Percentiles rank a stretch among this genome's conserved stretches.
Conservation (phyloP, 2,797 vertebrate species). For the Semotilus atromaculatus region DNA sequence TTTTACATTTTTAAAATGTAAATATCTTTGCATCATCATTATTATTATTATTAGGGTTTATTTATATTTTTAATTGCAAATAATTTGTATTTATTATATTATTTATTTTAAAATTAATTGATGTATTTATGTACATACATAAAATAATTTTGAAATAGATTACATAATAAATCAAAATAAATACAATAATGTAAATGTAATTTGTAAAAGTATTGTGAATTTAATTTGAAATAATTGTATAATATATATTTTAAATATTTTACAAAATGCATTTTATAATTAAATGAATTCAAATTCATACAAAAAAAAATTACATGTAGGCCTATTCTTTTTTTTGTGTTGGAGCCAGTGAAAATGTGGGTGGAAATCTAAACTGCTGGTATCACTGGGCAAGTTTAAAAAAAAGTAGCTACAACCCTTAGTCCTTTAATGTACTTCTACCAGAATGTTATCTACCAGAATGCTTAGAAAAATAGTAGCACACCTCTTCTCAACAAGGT, state of each 20-base stretch:
- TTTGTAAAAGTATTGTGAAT: neutral
- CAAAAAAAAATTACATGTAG: neutral
- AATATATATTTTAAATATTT: neutral
- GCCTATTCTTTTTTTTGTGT: neutral
- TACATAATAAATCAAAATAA: neutral
- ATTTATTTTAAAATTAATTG: neutral
- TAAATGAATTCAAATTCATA: neutral
- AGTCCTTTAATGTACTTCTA: neutral
- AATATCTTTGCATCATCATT: neutral
- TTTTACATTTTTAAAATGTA: neutral
- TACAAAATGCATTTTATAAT: neutral
- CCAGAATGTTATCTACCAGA: neutral
- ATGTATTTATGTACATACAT: neutral
- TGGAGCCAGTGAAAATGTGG: neutral
- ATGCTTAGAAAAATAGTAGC: neutral
- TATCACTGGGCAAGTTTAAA: neutral
- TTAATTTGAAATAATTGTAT: neutral
- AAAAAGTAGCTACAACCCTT: neutral
- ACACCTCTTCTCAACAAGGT: neutral
- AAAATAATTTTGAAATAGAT: neutral
- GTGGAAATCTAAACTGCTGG: neutral
- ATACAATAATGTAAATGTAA: neutral
- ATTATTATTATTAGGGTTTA: neutral
- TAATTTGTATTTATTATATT: neutral
- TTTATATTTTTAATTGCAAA: neutral